Conservation (phyloP, 2,888 invertebrate species). For the Mechanitis messenoides region DNA sequence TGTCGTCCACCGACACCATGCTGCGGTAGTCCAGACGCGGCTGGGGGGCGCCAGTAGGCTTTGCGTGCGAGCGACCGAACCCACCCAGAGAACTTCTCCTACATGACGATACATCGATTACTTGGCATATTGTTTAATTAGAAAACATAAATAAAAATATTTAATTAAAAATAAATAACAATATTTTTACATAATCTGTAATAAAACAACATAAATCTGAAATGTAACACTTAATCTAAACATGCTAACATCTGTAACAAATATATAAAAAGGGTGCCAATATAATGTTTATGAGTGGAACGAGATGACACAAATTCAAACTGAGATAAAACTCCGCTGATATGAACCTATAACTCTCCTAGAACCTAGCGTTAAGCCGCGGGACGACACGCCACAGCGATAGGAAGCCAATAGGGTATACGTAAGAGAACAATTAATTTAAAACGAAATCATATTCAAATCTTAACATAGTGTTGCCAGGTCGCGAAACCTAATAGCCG, state of each 20-base stretch:
- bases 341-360: conserved; percentile 13
- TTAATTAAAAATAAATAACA: neutral
- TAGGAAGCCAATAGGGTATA: conserved; percentile 21
- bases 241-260: conserved; percentile 32
- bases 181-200: neutral
- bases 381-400: conserved; percentile 32
- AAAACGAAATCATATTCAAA: conserved; percentile 18
- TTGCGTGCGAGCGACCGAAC: conserved; percentile 85
- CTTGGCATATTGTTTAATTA: conserved; percentile 7
- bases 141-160: neutral
- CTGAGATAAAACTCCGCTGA: conserved; percentile 19
- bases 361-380: conserved; percentile 33
- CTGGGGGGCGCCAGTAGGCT: conserved; percentile 77
- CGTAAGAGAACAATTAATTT: conserved; percentile 13
- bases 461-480: no score
- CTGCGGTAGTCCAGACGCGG: conserved; percentile 92
- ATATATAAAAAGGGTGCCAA: conserved; percentile 49
- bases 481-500: no score
- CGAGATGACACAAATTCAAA: conserved; percentile 39
- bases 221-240: conserved; percentile 20
- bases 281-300: conserved; percentile 39
- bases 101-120: conserved; percentile 35
- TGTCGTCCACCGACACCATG: conserved; percentile 95
- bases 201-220: neutral
- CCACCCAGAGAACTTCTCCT: conserved; percentile 92